These are phyloP conservation scores for Littorina saxatilis DNA, from an alignment of 1,140 invertebrate species.

Conservation along the genomic window DNA sequence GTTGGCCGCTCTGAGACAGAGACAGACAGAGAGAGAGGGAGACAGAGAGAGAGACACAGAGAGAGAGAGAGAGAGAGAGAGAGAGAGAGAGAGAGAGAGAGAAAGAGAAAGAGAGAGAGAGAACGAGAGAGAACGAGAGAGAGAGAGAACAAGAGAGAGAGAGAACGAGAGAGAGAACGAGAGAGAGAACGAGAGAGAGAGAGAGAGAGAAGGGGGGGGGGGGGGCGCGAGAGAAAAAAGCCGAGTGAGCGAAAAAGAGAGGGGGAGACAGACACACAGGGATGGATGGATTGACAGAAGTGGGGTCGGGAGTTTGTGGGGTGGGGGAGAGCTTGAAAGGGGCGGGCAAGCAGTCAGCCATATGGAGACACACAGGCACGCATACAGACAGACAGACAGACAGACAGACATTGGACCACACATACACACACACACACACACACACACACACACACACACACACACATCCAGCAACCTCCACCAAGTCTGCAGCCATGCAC, in stretches of 20 bases:
- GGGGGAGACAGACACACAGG: background rate
- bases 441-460: no score
- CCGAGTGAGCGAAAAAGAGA: conserved; percentile 4
- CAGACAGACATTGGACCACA: no score
- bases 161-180: no score
- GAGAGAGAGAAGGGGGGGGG: conserved; percentile 15
- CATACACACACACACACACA: no score
- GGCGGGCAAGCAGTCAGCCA: no score
- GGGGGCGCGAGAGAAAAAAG: background rate
- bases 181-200: no score
- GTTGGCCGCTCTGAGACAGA: background rate
- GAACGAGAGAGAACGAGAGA: no score
- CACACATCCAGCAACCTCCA: no score
- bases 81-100: conserved; percentile 22
- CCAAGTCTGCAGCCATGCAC: no score
- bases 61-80: conserved; percentile 19
- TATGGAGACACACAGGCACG: no score
- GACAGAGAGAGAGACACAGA: conserved; percentile 18
- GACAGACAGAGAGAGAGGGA: conserved; percentile 16
- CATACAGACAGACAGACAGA: no score
- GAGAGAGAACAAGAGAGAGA: no score
- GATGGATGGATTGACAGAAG: background rate
- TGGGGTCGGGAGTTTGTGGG: background rate
- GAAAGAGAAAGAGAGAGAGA: background rate
- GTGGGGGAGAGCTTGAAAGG: background rate